A percentile compares a stretch with the other conserved stretches of the same genome.
Evolutionary conservation across 53 echinoderm and acorn worm genomes (phyloP).

Genomic region (Luidia sarsii): DNA sequence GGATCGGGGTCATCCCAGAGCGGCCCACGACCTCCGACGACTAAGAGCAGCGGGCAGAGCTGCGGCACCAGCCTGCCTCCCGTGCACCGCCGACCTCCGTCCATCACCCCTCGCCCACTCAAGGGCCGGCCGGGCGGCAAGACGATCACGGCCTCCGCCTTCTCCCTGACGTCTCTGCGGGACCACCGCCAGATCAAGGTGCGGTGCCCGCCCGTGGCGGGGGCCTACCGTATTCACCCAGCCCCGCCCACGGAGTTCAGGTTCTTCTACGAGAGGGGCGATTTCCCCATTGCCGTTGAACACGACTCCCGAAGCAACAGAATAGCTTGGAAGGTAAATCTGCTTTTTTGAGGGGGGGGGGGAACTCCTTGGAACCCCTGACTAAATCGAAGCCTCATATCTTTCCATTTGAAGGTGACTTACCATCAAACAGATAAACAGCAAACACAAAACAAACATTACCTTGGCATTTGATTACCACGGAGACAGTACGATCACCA

Average conservation of each 20-base stretch:
- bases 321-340: conserved; percentile 95
- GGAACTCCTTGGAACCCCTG: too few species aligned
- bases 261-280: conserved; percentile 88
- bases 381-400: too few species aligned
- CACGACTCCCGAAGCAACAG: conserved; percentile 84
- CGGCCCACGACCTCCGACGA: too few species aligned
- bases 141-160: conserved; percentile 20
- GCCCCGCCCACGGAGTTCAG: conserved; percentile 75
- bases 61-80: background rate
- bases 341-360: too few species aligned
- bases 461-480: too few species aligned
- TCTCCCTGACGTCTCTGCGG: conserved; percentile 3
- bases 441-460: too few species aligned
- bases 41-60: too few species aligned
- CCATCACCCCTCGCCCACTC: background rate
- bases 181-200: conserved; percentile 8
- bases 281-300: conserved; percentile 88
- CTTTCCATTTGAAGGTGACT: too few species aligned
- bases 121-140: background rate
- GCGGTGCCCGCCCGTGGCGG: conserved; percentile 64
- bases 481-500: too few species aligned
- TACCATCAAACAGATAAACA: too few species aligned
- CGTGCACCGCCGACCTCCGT: conserved; percentile 3
- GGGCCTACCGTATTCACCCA: conserved; percentile 64
- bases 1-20: too few species aligned